Conservation (phyloP, 2,888 invertebrate species). For the Stenodema calcarata region DNA sequence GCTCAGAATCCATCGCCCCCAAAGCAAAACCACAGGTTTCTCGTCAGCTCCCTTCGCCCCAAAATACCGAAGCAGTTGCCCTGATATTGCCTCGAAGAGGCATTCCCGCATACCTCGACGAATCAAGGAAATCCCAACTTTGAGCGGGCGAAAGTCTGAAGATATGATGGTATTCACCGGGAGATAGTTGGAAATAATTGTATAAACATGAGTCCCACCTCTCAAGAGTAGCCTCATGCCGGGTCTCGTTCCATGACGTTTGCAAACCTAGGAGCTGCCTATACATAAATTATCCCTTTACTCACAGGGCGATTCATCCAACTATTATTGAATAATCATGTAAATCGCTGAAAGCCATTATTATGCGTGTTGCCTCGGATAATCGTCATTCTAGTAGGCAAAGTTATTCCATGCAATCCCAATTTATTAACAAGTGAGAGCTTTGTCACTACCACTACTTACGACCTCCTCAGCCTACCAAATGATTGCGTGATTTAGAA, state of each 20-base stretch:
- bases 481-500: not conserved
- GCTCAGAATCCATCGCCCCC: not conserved
- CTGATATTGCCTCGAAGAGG: not conserved
- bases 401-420: not conserved
- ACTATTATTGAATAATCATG: constrained; percentile 46
- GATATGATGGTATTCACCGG: not conserved
- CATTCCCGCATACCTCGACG: not conserved
- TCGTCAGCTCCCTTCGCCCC: not conserved
- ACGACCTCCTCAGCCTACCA: not conserved
- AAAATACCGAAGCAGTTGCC: not conserved
- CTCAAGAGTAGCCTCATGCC: not conserved
- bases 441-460: not conserved
- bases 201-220: not conserved
- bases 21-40: not conserved
- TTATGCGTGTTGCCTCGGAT: constrained; percentile 7
- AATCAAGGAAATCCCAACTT: not conserved
- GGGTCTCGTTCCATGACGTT: not conserved
- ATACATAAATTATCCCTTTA: constrained; percentile 18
- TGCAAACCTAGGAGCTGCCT: not conserved
- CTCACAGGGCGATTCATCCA: not conserved
- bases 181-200: constrained; percentile 4
- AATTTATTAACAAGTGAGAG: not conserved
- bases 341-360: constrained; percentile 3
- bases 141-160: not conserved
- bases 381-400: not conserved